Base-by-base conservation (phyloP, 2,888 invertebrate genomes). In the Automeris io region DNA sequence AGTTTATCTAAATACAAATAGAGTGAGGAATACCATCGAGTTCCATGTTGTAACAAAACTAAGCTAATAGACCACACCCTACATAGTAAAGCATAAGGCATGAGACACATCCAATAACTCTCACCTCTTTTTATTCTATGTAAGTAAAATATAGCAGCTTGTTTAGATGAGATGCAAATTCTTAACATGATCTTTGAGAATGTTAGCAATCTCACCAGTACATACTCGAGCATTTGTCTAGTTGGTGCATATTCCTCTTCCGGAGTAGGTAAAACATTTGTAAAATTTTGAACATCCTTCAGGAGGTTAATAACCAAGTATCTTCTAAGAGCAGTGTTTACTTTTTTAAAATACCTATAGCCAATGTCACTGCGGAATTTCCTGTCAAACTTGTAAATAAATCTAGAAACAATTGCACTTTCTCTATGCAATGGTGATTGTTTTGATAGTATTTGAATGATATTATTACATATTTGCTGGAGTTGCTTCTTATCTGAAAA, bases 331-430 rank as follows among this genome's bases (percentile, higher is more conserved):
- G 88, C 82, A 41, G 81, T 72, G 43, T 89, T 87, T 0, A 88
- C 75, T 67, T 89, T 89, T 47, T 79, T 87, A 44, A 90, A 82
- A 46, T 77, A 73, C 47, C 85, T 83, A 31, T 87, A 80, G 0
- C 90, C 90, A 41, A 89, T 89, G 46, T 90, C 90, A 46, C 73
- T 83, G 9, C 89, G 74, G 51, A 90, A 89, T 60, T 90, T 90
- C 41, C 78, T 85, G 47, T 89, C 88, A 70, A 86, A 88, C 50
- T 89, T 87, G 49, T 90, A 90, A 18, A 89, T 59, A 50, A 90
- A 71, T 49, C 90, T 77, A 32, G 89, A 89, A 1, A 89, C 61
- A 41, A 89, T 51, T 2, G 89, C 88, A 46, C 88, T 83, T 66
- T 90, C 90, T 34, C 69, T 69, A 39, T 88, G 83, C 4, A 90